phyloP scores from a whole-genome alignment of 2,888 invertebrate species.

The Halictus quadricinctus region DNA sequence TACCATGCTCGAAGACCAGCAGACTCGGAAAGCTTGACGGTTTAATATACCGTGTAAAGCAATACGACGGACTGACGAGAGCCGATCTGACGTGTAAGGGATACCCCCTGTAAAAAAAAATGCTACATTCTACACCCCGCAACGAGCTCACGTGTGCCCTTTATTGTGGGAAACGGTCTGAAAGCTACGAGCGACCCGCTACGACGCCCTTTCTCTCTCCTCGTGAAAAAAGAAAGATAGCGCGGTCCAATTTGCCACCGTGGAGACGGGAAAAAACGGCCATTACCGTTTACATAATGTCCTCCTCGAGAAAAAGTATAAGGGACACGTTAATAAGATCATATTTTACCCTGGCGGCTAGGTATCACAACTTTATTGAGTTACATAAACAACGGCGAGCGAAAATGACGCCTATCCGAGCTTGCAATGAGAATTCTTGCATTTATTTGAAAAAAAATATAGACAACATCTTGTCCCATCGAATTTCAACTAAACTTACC shows the following conservation, averaged over 20 bases:
- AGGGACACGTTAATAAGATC: neutral
- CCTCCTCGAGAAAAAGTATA: neutral
- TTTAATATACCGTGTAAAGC: conserved; percentile 76
- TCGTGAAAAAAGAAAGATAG: conserved; percentile 9
- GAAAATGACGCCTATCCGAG: neutral
- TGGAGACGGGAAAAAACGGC: neutral
- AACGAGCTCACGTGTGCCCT: conserved; percentile 70
- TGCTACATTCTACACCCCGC: conserved; percentile 42
- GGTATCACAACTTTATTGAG: neutral
- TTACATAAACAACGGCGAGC: neutral
- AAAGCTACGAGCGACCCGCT: conserved; percentile 39
- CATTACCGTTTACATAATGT: conserved; percentile 31
- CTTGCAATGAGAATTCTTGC: neutral
- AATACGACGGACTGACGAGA: conserved; percentile 76
- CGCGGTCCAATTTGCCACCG: conserved; percentile 33
- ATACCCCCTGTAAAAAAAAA: conserved; percentile 70
- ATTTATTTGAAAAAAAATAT: neutral
- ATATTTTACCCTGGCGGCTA: neutral
- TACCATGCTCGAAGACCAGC: conserved; percentile 11
- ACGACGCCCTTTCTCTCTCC: conserved; percentile 2
- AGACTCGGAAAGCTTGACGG: conserved; percentile 66
- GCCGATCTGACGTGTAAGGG: conserved; percentile 75
- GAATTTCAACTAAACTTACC: no score
- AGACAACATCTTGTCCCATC: neutral
- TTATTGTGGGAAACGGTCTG: conserved; percentile 74